Conservation (phyloP, 2,113 vertebrate species). For the Hyaena hyaena region DNA sequence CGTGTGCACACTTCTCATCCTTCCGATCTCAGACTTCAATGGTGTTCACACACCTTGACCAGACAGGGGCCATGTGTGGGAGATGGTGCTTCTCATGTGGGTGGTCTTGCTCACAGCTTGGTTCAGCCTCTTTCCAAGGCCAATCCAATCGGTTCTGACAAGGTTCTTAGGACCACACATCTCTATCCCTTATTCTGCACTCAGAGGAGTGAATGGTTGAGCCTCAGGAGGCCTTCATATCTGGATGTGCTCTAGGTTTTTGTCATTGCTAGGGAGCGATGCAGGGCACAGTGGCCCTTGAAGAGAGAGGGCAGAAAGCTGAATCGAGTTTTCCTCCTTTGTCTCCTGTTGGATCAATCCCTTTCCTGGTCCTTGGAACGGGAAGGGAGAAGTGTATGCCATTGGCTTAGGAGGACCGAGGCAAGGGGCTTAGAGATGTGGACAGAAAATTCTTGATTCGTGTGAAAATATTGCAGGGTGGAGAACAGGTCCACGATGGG, state of each 20-base stretch:
- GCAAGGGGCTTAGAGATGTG: neutral
- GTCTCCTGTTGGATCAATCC: neutral
- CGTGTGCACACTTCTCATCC: neutral
- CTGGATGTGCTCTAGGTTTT: neutral
- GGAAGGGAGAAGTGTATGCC: neutral
- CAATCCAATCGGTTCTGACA: neutral
- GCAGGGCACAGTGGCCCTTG: neutral
- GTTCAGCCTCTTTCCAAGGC: neutral
- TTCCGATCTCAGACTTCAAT: neutral
- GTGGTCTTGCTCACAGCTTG: neutral
- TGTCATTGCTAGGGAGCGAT: neutral
- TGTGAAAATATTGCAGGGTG: neutral
- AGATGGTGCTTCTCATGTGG: neutral
- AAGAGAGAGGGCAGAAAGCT: neutral
- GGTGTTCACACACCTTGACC: neutral
- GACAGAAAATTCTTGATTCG: neutral
- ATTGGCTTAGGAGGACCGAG: neutral
- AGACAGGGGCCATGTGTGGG: neutral
- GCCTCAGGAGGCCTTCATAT: neutral
- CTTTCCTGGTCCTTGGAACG: neutral
- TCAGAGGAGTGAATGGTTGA: neutral
- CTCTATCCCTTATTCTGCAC: neutral
- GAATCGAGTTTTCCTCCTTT: neutral
- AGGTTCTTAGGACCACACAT: neutral
- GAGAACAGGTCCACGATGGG: neutral